Percentiles rank a stretch among this genome's conserved stretches.
These are phyloP conservation scores for Pteria penguin DNA, from an alignment of 2,888 invertebrate genomes.

Conservation along the genomic window DNA sequence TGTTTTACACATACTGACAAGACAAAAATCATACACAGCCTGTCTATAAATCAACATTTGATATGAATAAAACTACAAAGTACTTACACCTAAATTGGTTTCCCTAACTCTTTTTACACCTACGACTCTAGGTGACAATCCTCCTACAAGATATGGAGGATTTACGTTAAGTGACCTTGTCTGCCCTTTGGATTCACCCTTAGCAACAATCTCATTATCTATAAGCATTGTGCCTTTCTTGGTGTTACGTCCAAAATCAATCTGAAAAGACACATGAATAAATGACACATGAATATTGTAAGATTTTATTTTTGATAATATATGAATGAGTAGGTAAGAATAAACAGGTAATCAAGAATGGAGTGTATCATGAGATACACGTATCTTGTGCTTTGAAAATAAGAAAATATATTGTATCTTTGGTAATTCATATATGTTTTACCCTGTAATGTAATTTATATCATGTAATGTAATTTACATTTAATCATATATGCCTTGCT, in stretches of 20 bases:
- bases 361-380: no score
- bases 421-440: no score
- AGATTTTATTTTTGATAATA: not conserved
- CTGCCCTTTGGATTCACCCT: constrained; percentile 83
- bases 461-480: no score
- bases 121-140: constrained; percentile 83
- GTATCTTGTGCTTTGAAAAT: no score
- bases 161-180: constrained; percentile 82
- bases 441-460: no score
- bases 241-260: constrained; percentile 84
- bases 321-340: not conserved
- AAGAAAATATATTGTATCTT: no score
- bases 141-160: constrained; percentile 90
- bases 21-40: no score
- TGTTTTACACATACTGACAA: no score
- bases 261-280: constrained; percentile 76
- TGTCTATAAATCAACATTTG: no score
- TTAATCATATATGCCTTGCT: no score
- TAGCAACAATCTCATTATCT: constrained; percentile 81
- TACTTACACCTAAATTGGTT: constrained; percentile 37
- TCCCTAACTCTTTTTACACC: constrained; percentile 79
- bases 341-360: not conserved
- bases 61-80: no score
- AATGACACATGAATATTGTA: no score
- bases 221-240: constrained; percentile 86